These are phyloP conservation scores for Cydia fagiglandana DNA, from an alignment of 1,140 invertebrate genomes.

Conservation along the genomic window DNA sequence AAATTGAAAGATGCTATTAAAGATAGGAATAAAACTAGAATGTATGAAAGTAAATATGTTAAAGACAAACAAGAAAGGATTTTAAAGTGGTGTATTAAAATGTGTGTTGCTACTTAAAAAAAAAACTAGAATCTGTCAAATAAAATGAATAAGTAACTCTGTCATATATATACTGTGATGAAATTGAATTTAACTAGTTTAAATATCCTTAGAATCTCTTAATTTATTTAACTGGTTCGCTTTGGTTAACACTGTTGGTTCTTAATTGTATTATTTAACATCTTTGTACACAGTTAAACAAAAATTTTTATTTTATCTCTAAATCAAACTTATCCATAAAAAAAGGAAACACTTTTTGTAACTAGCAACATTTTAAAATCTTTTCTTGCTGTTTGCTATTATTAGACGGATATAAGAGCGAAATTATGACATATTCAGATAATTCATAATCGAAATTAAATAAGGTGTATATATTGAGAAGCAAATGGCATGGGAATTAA, in stretches of 20 bases:
- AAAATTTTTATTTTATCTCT: too few species aligned
- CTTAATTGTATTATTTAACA: too few species aligned
- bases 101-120: neutral
- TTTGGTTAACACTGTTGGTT: too few species aligned
- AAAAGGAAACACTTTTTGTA: too few species aligned
- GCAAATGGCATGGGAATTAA: slow-evolving; percentile 1
- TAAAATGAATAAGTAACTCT: neutral
- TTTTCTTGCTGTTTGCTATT: neutral
- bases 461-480: slow-evolving; percentile 11
- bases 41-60: neutral
- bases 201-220: neutral
- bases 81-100: too few species aligned
- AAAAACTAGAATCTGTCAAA: neutral
- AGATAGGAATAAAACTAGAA: neutral
- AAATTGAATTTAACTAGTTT: neutral
- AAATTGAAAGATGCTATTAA: neutral
- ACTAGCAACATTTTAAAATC: too few species aligned
- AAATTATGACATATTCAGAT: slow-evolving; percentile 18
- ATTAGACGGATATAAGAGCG: neutral
- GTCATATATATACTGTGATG: neutral
- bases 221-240: neutral
- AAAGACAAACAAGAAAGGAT: neutral
- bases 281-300: too few species aligned
- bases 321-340: too few species aligned
- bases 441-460: slow-evolving; percentile 19